phyloP scores from a whole-genome alignment of 2,888 invertebrate genomes.

The Netelia melanura region DNA sequence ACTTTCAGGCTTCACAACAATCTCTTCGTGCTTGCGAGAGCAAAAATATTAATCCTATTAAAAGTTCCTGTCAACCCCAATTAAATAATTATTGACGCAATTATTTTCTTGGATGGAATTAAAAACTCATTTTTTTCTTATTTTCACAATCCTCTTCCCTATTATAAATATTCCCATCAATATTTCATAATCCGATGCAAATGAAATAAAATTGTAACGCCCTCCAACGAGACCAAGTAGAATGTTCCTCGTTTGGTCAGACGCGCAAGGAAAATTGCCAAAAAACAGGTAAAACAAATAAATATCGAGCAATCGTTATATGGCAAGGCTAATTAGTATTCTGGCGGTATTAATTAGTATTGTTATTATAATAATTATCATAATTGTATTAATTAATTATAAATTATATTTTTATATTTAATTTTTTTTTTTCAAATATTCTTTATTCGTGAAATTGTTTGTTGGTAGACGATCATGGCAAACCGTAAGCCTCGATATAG shows the following conservation, averaged over 20 bases:
- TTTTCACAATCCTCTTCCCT: background rate
- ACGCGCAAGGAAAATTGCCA: background rate
- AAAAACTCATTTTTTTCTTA: background rate
- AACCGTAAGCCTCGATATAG: background rate
- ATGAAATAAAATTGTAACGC: background rate
- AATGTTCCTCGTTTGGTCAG: conserved; percentile 40
- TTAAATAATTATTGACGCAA: too few species aligned
- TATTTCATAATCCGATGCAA: background rate
- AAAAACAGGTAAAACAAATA: background rate
- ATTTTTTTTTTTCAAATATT: background rate
- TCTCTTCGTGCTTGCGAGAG: background rate
- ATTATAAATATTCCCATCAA: background rate
- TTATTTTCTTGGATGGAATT: background rate
- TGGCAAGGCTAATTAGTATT: background rate
- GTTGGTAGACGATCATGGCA: background rate
- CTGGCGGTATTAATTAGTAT: background rate
- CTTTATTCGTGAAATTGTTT: background rate
- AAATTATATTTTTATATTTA: background rate
- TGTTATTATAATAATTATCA: background rate
- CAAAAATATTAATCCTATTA: background rate
- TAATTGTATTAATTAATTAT: background rate
- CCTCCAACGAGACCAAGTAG: conserved; percentile 11
- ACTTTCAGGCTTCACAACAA: background rate
- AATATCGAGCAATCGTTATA: background rate
- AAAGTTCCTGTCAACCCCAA: background rate